phyloP scores from a whole-genome alignment of 2,113 vertebrate species.

The Brienomyrus brachyistius region DNA sequence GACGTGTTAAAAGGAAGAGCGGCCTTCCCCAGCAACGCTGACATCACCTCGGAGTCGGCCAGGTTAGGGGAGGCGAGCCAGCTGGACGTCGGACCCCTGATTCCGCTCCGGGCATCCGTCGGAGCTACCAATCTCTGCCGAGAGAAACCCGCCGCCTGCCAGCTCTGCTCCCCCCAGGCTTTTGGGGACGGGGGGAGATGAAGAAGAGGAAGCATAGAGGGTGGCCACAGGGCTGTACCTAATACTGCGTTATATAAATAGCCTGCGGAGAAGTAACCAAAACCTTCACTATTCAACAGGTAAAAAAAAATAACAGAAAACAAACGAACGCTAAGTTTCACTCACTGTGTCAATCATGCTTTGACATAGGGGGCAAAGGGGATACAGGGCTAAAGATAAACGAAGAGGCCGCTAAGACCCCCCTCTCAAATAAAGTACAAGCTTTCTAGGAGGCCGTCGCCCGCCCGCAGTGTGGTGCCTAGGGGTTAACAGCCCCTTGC shows the following conservation, averaged over 20 bases:
- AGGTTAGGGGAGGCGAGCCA: not conserved
- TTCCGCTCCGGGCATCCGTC: not conserved
- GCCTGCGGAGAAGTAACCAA: conserved; percentile 81
- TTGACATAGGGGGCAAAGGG: conserved; percentile 16
- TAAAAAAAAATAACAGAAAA: not conserved
- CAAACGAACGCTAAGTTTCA: not conserved
- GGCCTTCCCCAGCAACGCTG: not conserved
- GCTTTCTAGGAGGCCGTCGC: conserved; percentile 79
- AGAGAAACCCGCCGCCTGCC: not conserved
- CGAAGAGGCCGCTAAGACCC: conserved; percentile 77
- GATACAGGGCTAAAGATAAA: not conserved
- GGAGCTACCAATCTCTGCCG: not conserved
- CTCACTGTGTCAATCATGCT: conserved; percentile 72
- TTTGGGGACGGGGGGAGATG: conserved; percentile 61
- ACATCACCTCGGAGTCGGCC: not conserved
- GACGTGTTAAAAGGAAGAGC: not conserved
- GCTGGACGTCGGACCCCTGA: not conserved
- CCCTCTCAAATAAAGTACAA: conserved; percentile 74
- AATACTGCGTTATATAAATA: conserved; percentile 85
- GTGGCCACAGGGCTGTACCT: conserved; percentile 77
- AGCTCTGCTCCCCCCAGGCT: conserved; percentile 66
- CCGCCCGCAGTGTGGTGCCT: conserved; percentile 63
- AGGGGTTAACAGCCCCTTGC: conserved; percentile 83
- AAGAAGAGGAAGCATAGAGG: conserved; percentile 36
- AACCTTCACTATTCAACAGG: conserved; percentile 46